A percentile compares a stretch with the other conserved stretches of the same genome.
Evolutionary conservation across 2,113 vertebrate genomes (phyloP).

Genomic region (Dolichotis patagonum): DNA sequence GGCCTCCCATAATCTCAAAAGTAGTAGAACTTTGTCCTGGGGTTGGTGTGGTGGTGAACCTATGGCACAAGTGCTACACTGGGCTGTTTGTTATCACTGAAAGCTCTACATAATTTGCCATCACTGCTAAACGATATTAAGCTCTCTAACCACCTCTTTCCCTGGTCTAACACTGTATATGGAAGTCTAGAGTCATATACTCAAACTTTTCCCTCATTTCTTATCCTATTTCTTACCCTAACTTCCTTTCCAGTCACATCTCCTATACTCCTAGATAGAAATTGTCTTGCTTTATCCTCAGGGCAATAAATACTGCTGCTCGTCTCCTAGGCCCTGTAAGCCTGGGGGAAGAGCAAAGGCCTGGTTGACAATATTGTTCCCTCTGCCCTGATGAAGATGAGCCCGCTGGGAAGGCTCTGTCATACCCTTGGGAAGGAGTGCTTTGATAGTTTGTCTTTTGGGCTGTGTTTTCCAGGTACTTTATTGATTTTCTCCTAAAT

Average conservation of each 20-base stretch:
- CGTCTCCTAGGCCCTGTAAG: not conserved
- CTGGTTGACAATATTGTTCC: not conserved
- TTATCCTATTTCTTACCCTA: not conserved
- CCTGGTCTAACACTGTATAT: not conserved
- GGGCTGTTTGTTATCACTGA: not conserved
- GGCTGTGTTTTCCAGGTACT: not conserved
- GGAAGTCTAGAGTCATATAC: not conserved
- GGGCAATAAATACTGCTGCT: not conserved
- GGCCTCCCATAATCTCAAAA: not conserved
- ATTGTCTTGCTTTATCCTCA: not conserved
- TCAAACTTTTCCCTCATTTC: not conserved
- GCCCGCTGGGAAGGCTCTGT: not conserved
- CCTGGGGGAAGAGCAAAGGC: not conserved
- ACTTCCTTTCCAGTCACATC: not conserved
- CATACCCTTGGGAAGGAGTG: not conserved
- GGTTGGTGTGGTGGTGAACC: not conserved
- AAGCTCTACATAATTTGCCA: not conserved
- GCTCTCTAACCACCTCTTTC: not conserved
- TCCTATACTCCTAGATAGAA: not conserved
- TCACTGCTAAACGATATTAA: not conserved
- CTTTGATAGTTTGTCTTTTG: constrained; percentile 11
- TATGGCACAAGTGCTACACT: not conserved
- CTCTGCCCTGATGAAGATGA: not conserved
- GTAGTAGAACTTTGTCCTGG: not conserved
- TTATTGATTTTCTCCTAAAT: constrained; percentile 3